Evolutionary conservation across 2,113 vertebrate genomes (phyloP), one percentile per base, ranked within the genome.

Genomic region (Crypturellus undulatus): DNA sequence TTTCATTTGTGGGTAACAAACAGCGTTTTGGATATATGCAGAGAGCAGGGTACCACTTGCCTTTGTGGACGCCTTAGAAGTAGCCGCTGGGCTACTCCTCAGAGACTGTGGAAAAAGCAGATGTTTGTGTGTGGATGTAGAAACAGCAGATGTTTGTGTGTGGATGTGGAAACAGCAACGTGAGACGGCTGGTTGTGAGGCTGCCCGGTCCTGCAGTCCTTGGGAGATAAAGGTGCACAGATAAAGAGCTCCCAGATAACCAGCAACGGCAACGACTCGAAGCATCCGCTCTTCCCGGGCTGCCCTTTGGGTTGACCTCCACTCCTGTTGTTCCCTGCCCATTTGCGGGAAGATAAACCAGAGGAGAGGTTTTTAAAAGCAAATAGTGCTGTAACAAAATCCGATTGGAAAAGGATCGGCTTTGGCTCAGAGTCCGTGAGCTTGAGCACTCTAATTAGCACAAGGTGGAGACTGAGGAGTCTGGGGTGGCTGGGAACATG

Each of bases 361-460:
- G 28, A 22, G 85, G 56, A 85, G 93, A 88, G 71, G 81, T 95
- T 95, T 96, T 93, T 91, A 95, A 95, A 93, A 87, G 93, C 94
- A 94, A 93, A 92, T 17, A 94, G 80, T 18, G 67, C 89, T 95
- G 1, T 0, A 49, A 38, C 40, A 28, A 94, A 96, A 96, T 96
- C 92, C 87, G 90, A 96, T 96, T 96, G 94, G 94, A 69, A 71
- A 86, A 89, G 91, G 84, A 95, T 96, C 5, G 4, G 93, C 93
- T 94, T 95, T 93, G 94, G 84, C 93, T 96, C 72, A 62, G 52
- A 51, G 78, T 65, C 90, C 2, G 10, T 75, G 93, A 93, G 92
- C 93, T 90, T 64, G 9, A 9, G 63, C 68, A 89, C 87, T 95
- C 81, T 96, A 94, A 96, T 96, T 96, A 97, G 80, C 92, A 71